Evolutionary conservation across 2,888 invertebrate species (phyloP).

Genomic region (Sarcophaga caerulescens): DNA sequence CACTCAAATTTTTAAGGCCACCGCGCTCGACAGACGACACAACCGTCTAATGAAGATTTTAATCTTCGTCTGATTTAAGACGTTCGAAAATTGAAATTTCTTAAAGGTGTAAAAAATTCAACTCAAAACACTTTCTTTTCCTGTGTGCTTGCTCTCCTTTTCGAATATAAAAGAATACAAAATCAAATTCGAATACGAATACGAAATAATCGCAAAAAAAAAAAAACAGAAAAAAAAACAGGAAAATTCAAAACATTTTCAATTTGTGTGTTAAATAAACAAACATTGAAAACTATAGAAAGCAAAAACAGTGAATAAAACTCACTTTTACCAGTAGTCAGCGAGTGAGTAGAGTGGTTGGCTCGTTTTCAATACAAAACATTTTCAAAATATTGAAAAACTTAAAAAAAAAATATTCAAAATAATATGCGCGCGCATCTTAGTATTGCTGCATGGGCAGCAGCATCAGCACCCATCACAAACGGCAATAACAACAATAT

Average conservation of each 20-base stretch:
- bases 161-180: slow-evolving; percentile 18
- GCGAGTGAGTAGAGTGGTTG: too few relatives aligned
- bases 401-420: slow-evolving; percentile 9
- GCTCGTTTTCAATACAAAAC: background rate
- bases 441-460: background rate
- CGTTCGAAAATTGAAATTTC: slow-evolving; percentile 69
- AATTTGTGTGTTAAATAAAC: slow-evolving; percentile 53
- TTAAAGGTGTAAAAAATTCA: slow-evolving; percentile 57
- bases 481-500: background rate
- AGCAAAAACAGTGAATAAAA: background rate
- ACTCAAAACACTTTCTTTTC: slow-evolving; percentile 38
- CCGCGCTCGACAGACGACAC: slow-evolving; percentile 74
- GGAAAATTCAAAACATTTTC: slow-evolving; percentile 31
- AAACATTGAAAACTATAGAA: slow-evolving; percentile 55
- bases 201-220: slow-evolving; percentile 20
- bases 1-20: slow-evolving; percentile 56
- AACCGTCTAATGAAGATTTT: slow-evolving; percentile 81
- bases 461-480: background rate
- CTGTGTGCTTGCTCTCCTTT: slow-evolving; percentile 50
- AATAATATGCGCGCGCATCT: slow-evolving; percentile 57
- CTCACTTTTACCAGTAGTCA: slow-evolving; percentile 36
- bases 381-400: slow-evolving; percentile 9
- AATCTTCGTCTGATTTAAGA: slow-evolving; percentile 77
- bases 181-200: slow-evolving; percentile 11
- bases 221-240: slow-evolving; percentile 32